These are phyloP conservation scores for Tupiocoris notatus DNA, from an alignment of 2,888 invertebrate species.

Conservation along the genomic window DNA sequence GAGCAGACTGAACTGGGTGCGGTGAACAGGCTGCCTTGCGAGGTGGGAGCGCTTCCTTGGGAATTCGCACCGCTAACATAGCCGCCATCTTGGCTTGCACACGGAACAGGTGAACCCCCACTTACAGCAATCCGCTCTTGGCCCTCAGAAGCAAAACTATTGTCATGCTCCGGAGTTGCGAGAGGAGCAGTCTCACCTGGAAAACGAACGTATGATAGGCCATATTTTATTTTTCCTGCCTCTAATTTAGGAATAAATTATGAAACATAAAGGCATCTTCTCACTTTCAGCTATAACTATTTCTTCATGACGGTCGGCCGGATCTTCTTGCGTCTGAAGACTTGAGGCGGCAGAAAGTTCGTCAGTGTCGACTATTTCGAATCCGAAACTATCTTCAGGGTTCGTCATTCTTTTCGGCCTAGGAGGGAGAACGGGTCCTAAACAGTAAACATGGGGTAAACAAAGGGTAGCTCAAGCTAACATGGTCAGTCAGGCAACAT, in stretches of 20 bases:
- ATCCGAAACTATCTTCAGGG: slow-evolving; percentile 76
- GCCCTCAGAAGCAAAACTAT: slow-evolving; percentile 44
- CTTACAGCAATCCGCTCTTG: slow-evolving; percentile 23
- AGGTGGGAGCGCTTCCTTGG: not conserved
- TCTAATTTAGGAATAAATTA: no score
- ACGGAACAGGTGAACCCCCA: slow-evolving; percentile 38
- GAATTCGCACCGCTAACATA: slow-evolving; percentile 11
- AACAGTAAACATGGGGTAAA: no score
- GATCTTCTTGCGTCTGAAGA: slow-evolving; percentile 45
- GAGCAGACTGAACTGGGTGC: slow-evolving; percentile 7
- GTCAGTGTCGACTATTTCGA: slow-evolving; percentile 81
- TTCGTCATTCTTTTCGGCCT: slow-evolving; percentile 53
- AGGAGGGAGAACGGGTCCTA: slow-evolving; percentile 51
- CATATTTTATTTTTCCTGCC: no score
- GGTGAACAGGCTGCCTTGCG: not conserved
- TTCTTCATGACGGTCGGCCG: slow-evolving; percentile 32
- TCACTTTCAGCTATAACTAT: slow-evolving; percentile 18
- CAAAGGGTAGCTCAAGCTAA: no score
- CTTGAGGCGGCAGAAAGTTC: slow-evolving; percentile 57
- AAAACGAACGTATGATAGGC: no score
- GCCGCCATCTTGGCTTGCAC: slow-evolving; percentile 36
- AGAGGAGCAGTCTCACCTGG: slow-evolving; percentile 57
- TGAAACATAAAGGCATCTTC: no score
- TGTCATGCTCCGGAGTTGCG: slow-evolving; percentile 60
- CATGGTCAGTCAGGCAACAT: no score